Evolutionary conservation across 2,113 vertebrate genomes (phyloP).

Genomic region (Pelvicachromis taeniatus): DNA sequence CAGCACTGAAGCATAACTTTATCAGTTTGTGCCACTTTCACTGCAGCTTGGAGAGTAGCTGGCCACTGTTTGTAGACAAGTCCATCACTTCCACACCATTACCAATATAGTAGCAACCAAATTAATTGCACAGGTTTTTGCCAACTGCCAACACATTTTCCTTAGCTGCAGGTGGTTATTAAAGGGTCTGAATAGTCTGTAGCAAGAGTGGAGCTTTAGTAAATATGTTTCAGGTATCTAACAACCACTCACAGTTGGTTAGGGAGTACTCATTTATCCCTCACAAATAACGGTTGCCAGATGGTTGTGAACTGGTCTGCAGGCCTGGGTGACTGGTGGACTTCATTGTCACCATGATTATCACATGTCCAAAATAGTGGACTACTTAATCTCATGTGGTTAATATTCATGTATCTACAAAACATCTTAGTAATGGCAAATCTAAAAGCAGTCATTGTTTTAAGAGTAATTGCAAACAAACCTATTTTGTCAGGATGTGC

Average conservation of each 20-base stretch:
- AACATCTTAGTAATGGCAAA: neutral
- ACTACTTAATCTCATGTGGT: neutral
- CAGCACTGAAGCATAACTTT: neutral
- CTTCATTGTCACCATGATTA: too few relatives aligned
- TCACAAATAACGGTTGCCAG: neutral
- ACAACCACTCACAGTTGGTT: too few relatives aligned
- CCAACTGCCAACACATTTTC: too few relatives aligned
- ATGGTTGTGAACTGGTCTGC: neutral
- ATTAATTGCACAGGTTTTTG: too few relatives aligned
- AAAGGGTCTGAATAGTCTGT: too few relatives aligned
- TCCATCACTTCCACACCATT: neutral
- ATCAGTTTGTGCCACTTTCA: neutral
- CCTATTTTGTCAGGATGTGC: too few relatives aligned
- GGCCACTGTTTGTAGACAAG: neutral
- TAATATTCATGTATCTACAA: neutral
- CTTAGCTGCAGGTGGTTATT: too few relatives aligned
- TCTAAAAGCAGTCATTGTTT: too few relatives aligned
- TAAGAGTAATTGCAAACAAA: too few relatives aligned
- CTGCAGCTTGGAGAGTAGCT: neutral
- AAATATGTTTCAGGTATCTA: too few relatives aligned
- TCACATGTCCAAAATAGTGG: neutral
- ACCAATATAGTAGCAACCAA: neutral
- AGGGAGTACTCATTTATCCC: neutral
- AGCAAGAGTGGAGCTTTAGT: too few relatives aligned
- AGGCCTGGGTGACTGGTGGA: neutral